These are phyloP conservation scores for Aplodontia rufa DNA, from an alignment of 2,113 vertebrate genomes.

Conservation along the genomic window DNA sequence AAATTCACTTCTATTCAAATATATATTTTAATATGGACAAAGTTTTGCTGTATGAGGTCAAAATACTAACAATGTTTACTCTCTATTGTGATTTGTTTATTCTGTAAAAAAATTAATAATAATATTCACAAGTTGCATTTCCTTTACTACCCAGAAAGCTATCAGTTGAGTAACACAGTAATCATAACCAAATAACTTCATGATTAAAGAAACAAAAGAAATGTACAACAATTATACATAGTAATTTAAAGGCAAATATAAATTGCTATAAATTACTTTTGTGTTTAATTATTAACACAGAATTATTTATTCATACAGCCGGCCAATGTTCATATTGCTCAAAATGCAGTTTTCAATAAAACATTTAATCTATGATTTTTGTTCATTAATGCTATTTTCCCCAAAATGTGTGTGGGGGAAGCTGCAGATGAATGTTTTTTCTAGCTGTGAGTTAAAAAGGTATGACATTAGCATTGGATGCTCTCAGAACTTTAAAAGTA, in stretches of 20 bases:
- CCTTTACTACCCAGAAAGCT: neutral
- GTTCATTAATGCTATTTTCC: neutral
- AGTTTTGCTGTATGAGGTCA: neutral
- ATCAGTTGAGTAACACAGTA: neutral
- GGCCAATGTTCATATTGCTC: neutral
- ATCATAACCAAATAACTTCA: neutral
- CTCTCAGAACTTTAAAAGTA: neutral
- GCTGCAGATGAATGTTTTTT: neutral
- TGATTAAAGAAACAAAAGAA: slow-evolving; percentile 37
- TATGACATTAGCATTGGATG: neutral
- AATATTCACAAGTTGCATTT: neutral
- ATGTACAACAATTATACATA: neutral
- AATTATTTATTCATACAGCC: neutral
- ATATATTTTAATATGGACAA: neutral
- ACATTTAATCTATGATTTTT: neutral
- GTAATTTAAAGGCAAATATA: slow-evolving; percentile 8
- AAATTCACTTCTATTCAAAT: neutral
- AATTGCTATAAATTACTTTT: neutral
- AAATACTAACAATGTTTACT: neutral
- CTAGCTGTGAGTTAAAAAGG: neutral
- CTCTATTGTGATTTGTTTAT: neutral
- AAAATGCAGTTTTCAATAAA: neutral
- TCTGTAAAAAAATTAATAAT: neutral
- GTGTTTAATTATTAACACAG: slow-evolving; percentile 27
- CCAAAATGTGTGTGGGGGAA: too few relatives aligned